Percentiles rank a stretch among this genome's conserved stretches.
Evolutionary conservation across 2,797 vertebrate genomes (phyloP).

Genomic region (Gymnoscopelus microlampas): DNA sequence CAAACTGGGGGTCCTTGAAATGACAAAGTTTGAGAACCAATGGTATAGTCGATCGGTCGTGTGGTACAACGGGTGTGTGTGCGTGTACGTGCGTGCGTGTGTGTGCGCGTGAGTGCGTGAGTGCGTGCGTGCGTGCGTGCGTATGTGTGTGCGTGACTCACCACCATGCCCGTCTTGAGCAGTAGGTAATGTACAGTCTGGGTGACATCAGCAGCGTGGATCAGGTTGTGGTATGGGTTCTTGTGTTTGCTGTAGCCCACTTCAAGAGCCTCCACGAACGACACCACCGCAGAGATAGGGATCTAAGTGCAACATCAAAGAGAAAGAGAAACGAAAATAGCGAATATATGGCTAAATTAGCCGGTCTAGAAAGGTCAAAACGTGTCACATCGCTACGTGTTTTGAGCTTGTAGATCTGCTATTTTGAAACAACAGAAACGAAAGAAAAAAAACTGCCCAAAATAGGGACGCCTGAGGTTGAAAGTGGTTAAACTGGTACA

Average conservation of each 20-base stretch:
- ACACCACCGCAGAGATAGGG: conserved; percentile 96
- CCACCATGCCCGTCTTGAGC: conserved; percentile 93
- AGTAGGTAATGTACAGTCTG: conserved; percentile 96
- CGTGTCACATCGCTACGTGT: too few relatives aligned
- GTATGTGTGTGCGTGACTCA: conserved; percentile 74
- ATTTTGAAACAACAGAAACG: too few relatives aligned
- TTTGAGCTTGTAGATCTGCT: too few relatives aligned
- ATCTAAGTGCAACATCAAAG: conserved; percentile 81
- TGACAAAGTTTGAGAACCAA: too few relatives aligned
- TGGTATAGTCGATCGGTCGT: too few relatives aligned
- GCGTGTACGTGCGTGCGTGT: not conserved
- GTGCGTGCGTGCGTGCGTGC: not conserved
- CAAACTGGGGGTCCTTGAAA: too few relatives aligned
- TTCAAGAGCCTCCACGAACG: conserved; percentile 96
- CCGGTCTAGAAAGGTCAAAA: too few relatives aligned
- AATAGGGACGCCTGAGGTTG: not conserved
- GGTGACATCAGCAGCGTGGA: conserved; percentile 95
- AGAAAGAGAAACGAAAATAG: too few relatives aligned
- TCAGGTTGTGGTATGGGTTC: conserved; percentile 98
- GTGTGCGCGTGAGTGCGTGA: not conserved
- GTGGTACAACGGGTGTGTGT: not conserved
- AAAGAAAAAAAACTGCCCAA: not conserved
- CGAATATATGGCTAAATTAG: too few relatives aligned
- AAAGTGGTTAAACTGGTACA: conserved; percentile 8
- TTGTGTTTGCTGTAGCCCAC: conserved; percentile 97